phyloP scores from a whole-genome alignment of 2,888 invertebrate genomes.

The Eristalis arbustorum region DNA sequence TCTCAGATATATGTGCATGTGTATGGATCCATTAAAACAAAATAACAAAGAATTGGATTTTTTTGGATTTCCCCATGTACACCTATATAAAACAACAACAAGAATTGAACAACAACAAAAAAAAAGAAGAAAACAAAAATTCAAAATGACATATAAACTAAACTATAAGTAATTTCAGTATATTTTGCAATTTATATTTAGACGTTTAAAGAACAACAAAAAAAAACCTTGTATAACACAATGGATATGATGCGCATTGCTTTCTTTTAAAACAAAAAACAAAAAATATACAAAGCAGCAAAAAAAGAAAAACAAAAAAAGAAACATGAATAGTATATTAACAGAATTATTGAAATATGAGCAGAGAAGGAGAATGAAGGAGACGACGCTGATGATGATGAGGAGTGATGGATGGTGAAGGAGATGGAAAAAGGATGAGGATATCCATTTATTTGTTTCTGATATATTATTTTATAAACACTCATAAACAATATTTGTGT shows the following conservation, averaged over 20 bases:
- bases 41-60: slow-evolving; percentile 8
- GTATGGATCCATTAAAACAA: slow-evolving; percentile 56
- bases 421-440: neutral
- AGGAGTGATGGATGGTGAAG: neutral
- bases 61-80: slow-evolving; percentile 45
- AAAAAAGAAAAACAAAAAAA: neutral
- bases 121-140: slow-evolving; percentile 1
- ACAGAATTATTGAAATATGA: slow-evolving; percentile 54
- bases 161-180: slow-evolving; percentile 68
- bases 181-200: slow-evolving; percentile 71
- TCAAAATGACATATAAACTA: slow-evolving; percentile 54
- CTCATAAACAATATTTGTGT: slow-evolving; percentile 71
- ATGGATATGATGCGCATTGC: slow-evolving; percentile 61
- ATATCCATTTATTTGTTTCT: slow-evolving; percentile 71
- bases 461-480: slow-evolving; percentile 72
- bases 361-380: slow-evolving; percentile 18
- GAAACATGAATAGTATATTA: slow-evolving; percentile 44
- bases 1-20: slow-evolving; percentile 63
- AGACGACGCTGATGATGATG: slow-evolving; percentile 7
- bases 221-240: slow-evolving; percentile 46
- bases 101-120: slow-evolving; percentile 13
- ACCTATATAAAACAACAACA: slow-evolving; percentile 45
- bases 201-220: slow-evolving; percentile 49
- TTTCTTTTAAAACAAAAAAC: slow-evolving; percentile 27
- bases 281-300: slow-evolving; percentile 38